Conservation (phyloP, 1,140 invertebrate genomes). For the Calliopsis andreniformis region DNA sequence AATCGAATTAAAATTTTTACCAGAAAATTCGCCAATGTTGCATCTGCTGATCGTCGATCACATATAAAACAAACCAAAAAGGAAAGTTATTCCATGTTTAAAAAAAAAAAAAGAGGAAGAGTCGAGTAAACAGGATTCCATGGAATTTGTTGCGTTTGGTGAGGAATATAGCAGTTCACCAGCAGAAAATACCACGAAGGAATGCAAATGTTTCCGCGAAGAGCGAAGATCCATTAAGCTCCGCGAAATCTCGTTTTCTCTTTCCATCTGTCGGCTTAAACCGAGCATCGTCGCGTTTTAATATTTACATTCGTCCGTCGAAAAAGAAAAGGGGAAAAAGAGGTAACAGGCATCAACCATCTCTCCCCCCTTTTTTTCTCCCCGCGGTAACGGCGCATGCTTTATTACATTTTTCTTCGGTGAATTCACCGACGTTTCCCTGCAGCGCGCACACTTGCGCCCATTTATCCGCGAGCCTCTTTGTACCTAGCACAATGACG, state of each 20-base stretch:
- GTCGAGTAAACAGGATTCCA: slow-evolving; percentile 25
- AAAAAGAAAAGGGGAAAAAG: not conserved
- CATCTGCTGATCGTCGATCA: no score
- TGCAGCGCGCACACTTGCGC: slow-evolving; percentile 13
- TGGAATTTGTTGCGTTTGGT: not conserved
- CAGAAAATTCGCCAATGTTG: no score
- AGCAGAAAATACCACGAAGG: slow-evolving; percentile 26
- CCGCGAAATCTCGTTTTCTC: slow-evolving; percentile 38
- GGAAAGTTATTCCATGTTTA: no score
- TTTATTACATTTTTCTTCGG: slow-evolving; percentile 35
- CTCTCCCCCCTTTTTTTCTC: not conserved
- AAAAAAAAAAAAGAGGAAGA: not conserved
- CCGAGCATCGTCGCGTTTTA: slow-evolving; percentile 35
- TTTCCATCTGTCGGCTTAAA: slow-evolving; percentile 13
- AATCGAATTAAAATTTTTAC: no score
- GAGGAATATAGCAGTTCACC: not conserved
- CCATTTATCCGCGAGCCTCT: slow-evolving; percentile 21
- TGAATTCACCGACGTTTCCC: slow-evolving; percentile 52
- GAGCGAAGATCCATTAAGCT: slow-evolving; percentile 42
- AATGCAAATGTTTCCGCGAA: slow-evolving; percentile 44
- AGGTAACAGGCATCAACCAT: not conserved
- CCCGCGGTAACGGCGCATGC: slow-evolving; percentile 1
- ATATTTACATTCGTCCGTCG: slow-evolving; percentile 37
- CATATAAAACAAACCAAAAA: no score
- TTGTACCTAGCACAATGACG: slow-evolving; percentile 51